A percentile compares a stretch with the other conserved stretches of the same genome.
Evolutionary conservation across 2,888 invertebrate genomes (phyloP).

Genomic region (Junonia oenone): DNA sequence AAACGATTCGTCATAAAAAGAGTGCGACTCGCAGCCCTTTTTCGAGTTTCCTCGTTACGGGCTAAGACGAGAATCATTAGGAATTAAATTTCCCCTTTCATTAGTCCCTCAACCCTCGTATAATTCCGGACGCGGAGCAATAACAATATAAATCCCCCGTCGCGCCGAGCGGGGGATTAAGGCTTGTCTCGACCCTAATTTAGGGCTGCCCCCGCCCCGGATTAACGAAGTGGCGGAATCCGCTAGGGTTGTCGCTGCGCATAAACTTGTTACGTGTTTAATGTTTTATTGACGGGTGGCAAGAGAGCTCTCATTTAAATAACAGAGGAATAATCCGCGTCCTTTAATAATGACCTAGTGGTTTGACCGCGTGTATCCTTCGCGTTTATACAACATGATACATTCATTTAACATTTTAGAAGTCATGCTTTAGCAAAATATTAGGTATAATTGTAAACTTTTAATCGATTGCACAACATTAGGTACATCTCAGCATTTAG

Average conservation of each 20-base stretch:
- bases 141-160: slow-evolving; percentile 81
- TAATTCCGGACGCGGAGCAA: slow-evolving; percentile 80
- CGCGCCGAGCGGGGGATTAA: slow-evolving; percentile 79
- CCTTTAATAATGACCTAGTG: slow-evolving; percentile 36
- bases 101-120: slow-evolving; percentile 81
- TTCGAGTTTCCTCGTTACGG: slow-evolving; percentile 79
- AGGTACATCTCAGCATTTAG: no score
- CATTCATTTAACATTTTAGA: neutral
- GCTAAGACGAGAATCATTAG: slow-evolving; percentile 80
- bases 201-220: slow-evolving; percentile 79
- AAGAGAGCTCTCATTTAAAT: slow-evolving; percentile 74
- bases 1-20: slow-evolving; percentile 73
- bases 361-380: slow-evolving; percentile 12
- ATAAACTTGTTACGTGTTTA: slow-evolving; percentile 80
- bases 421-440: neutral
- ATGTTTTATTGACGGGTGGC: slow-evolving; percentile 79
- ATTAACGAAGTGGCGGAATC: slow-evolving; percentile 80
- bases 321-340: slow-evolving; percentile 50
- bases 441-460: no score
- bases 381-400: neutral
- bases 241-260: slow-evolving; percentile 78
- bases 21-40: slow-evolving; percentile 70
- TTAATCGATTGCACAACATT: no score
- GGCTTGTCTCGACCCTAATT: slow-evolving; percentile 80
- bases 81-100: slow-evolving; percentile 81